Base-by-base conservation (phyloP, 2,113 vertebrate species). In the Ameiurus melas region DNA sequence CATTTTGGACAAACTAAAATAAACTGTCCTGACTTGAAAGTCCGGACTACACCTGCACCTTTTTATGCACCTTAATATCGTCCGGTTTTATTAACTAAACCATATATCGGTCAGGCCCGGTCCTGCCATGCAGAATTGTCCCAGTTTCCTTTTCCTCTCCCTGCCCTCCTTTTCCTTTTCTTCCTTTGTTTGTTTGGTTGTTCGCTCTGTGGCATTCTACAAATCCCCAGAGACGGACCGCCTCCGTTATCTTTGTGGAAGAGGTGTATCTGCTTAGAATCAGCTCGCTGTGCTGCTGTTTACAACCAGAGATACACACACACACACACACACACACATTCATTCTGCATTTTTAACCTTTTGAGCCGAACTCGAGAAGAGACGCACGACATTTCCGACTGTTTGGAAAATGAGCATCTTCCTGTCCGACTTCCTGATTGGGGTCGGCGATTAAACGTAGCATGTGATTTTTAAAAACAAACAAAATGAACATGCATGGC, bases 381-480 rank as follows among this genome's bases (percentile, higher is more conserved):
- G 39, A 71, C 70, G 16, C 62, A n/a, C 25, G 16, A 5, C 30
- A 57, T 43, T 85, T 60, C 68, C 39, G 27, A 39, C 25, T 14
- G 64, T 57, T 86, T 53, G 81, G 7, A 77, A 81, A 64, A 87
- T 64, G 51, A 68, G 87, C 81, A 78, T 78, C 88, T 90, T 89
- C 83, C 89, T 77, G 77, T 92, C 51, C 75, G 64, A 90, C 83
- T 39, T 51, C 33, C 70, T 90, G 90, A 91, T 19, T 60, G 88
- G 66, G 73, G 20, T 66, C 22, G 14, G 51, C 36, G 88, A 87
- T 87, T 84, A 84, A 79, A 71, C 12, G n/a, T 36, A 25, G 22
- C 80, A 62, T n/a, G 64, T 89, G 87, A 89, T 79, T 36, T 36
- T 71, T 66, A 80, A 53, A 22, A 70, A 22, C 66, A 36, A 13